A percentile compares a stretch with the other conserved stretches of the same genome.
Conservation (phyloP, 1,140 invertebrate species). For the Pollicipes pollicipes region DNA sequence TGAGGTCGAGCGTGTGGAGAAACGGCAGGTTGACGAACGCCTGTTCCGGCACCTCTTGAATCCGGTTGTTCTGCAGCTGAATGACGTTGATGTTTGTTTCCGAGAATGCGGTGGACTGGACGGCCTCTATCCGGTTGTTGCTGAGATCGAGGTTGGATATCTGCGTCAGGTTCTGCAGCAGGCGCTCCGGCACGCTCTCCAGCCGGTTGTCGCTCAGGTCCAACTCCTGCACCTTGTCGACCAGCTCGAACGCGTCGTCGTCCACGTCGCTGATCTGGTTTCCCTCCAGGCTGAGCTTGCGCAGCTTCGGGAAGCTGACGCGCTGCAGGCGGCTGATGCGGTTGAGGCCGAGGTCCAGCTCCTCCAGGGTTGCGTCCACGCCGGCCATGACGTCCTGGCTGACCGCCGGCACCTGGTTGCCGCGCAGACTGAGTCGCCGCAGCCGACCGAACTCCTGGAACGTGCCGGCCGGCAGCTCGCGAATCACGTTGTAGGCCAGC, state of each 20-base stretch:
- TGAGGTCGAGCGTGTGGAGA: conserved; percentile 24
- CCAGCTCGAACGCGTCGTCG: conserved; percentile 42
- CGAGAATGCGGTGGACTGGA: conserved; percentile 35
- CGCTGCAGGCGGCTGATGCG: conserved; percentile 35
- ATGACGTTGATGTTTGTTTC: conserved; percentile 19
- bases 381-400: conserved; percentile 53
- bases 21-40: conserved; percentile 24
- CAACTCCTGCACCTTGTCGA: conserved; percentile 42
- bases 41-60: conserved; percentile 22
- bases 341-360: conserved; percentile 57
- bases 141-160: conserved; percentile 44
- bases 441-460: conserved; percentile 42
- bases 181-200: conserved; percentile 45
- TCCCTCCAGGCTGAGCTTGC: conserved; percentile 52
- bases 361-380: conserved; percentile 47
- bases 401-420: conserved; percentile 53
- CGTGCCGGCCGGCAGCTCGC: conserved; percentile 57
- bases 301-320: conserved; percentile 22
- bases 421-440: conserved; percentile 51
- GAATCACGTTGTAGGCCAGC: conserved; percentile 63
- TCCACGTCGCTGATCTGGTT: conserved; percentile 36
- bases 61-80: conserved; percentile 23
- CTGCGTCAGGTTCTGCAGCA: conserved; percentile 42
- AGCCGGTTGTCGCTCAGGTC: conserved; percentile 55
- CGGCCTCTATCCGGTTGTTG: conserved; percentile 52